phyloP scores from a whole-genome alignment of 2,113 vertebrate genomes.

The Podiceps cristatus region DNA sequence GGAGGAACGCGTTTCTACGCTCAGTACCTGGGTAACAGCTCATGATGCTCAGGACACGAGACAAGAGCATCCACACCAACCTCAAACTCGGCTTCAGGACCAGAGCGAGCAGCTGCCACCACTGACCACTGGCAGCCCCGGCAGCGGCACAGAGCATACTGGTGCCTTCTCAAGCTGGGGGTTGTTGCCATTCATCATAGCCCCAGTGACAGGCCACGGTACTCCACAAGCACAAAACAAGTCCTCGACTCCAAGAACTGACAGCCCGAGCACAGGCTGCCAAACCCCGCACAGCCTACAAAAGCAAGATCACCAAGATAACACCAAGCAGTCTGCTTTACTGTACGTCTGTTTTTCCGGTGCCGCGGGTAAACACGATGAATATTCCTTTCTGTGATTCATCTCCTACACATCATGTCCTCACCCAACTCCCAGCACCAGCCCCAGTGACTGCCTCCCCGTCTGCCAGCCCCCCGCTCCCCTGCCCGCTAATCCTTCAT shows the following conservation, averaged over 20 bases:
- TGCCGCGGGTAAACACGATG: not conserved
- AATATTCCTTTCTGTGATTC: not conserved
- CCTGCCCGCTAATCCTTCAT: not conserved
- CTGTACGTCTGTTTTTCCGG: not conserved
- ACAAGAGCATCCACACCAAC: not conserved
- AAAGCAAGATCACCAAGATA: not conserved
- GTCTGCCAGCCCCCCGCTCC: not conserved
- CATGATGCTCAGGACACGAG: not conserved
- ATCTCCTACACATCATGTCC: not conserved
- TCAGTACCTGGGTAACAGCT: not conserved
- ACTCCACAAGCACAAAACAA: not conserved
- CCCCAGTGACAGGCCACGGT: accelerated
- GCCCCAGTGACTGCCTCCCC: not conserved
- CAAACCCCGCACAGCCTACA: not conserved
- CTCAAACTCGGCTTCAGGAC: not conserved
- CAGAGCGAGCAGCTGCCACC: not conserved
- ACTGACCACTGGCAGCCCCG: not conserved
- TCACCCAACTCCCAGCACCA: not conserved
- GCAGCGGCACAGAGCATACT: not conserved
- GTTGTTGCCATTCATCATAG: not conserved
- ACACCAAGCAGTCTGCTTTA: not conserved
- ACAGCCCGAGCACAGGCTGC: not conserved
- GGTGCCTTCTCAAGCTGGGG: not conserved
- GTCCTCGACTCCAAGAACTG: not conserved
- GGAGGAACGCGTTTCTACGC: accelerated